Base-by-base conservation (phyloP, 2,797 vertebrate species). In the Cyprinella venusta region DNA sequence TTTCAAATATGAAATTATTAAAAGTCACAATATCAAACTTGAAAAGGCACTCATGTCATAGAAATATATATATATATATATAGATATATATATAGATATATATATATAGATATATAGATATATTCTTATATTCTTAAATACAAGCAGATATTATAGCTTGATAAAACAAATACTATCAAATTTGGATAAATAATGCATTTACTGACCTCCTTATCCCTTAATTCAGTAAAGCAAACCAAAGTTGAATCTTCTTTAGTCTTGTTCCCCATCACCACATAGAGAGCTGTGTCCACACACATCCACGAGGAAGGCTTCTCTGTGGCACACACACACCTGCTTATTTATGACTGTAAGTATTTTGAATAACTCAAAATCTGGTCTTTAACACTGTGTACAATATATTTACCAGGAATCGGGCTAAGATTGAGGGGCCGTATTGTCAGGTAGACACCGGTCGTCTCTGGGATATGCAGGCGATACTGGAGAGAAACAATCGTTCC, bases 281-380 rank as follows among this genome's bases (percentile, higher is more conserved):
- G 90, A 85, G 93, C 90, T 0, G 96, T 97, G 88, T 99, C 98
- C 89, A 97, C 94, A 3, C 92, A 92, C 93, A 96, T 91, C 96
- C 96, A 97, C 0, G 52, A 86, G 9, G 93, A 95, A 36, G 85
- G 63, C 88, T 93, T 95, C 81, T 96, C 97, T 99, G 84, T 77
- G 90, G n/a, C 52, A 40, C 38, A 42, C 40, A 45, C 4, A 42
- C 9, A 12, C 2, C 42, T 45, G 42, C 42, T 45, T 48, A 36
- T 74, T 24, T 2, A 7, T 24, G 1, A 7, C 13, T 7, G 5
- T 26, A 19, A 18, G 30, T n/a, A 50, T 33, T 81, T 24, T n/a
- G 12, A 61, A 71, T 8, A n/a, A 42, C 12, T 13, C 3, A 10
- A 40, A 76, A 45, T n/a, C 18, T 45, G 0, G 26, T 48, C 5